Conservation (phyloP, 2,113 vertebrate genomes). For the Calypte anna region DNA sequence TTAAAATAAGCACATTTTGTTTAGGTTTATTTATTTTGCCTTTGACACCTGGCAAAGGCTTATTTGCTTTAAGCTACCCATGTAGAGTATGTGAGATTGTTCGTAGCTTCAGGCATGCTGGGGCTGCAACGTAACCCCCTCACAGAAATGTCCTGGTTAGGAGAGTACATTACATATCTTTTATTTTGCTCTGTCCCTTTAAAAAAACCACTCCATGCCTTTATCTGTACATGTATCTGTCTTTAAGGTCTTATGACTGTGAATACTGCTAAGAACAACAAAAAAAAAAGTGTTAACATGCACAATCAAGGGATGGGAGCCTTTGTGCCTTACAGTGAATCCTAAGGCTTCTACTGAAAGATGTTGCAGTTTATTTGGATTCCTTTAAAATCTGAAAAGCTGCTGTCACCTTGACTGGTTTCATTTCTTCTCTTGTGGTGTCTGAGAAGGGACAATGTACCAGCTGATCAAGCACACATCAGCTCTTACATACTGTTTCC, state of each 20-base stretch:
- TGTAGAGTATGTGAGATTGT: neutral
- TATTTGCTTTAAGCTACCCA: neutral
- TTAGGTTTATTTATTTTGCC: neutral
- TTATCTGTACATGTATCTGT: neutral
- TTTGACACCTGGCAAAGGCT: neutral
- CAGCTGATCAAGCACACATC: neutral
- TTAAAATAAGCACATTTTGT: slow-evolving; percentile 19
- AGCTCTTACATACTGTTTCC: neutral
- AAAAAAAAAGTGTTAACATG: neutral
- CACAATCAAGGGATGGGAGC: neutral
- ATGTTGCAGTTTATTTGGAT: neutral
- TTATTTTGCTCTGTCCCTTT: neutral
- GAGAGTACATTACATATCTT: fast-evolving
- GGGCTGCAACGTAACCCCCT: neutral
- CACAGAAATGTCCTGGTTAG: neutral
- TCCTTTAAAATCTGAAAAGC: neutral
- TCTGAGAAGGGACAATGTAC: neutral
- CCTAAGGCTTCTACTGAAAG: neutral
- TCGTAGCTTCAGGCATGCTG: neutral
- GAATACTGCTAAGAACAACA: neutral
- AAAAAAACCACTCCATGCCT: neutral
- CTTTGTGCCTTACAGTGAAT: neutral
- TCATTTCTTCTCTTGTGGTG: neutral
- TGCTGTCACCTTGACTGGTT: neutral
- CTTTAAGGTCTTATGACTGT: neutral